These are phyloP conservation scores for Aromia moschata DNA, from an alignment of 2,888 invertebrate species.

Conservation along the genomic window DNA sequence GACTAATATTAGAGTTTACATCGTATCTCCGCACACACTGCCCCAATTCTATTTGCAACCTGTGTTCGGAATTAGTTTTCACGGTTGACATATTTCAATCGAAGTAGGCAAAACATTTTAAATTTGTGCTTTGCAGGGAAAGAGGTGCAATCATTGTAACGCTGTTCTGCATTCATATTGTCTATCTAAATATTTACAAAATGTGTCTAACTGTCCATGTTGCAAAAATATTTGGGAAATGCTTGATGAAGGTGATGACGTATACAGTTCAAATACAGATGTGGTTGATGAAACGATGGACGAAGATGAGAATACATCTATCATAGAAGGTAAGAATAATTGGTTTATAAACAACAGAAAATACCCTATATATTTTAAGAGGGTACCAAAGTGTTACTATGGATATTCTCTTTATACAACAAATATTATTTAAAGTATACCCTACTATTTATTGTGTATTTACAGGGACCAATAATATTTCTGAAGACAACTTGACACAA, in stretches of 20 bases:
- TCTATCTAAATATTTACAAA: slow-evolving; percentile 19
- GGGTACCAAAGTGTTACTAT: too few relatives aligned
- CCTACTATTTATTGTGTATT: too few relatives aligned
- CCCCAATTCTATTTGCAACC: slow-evolving; percentile 50
- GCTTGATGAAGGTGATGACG: background rate
- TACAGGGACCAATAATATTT: too few relatives aligned
- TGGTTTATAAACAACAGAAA: too few relatives aligned
- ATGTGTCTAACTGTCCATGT: slow-evolving; percentile 12
- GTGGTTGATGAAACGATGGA: too few relatives aligned
- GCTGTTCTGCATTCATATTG: slow-evolving; percentile 21
- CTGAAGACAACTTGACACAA: too few relatives aligned
- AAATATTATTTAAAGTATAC: too few relatives aligned
- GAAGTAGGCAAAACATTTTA: background rate
- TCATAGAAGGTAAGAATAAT: too few relatives aligned
- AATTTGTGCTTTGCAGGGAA: slow-evolving; percentile 3
- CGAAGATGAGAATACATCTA: too few relatives aligned
- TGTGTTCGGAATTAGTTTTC: slow-evolving; percentile 56
- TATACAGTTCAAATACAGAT: background rate
- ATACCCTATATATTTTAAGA: too few relatives aligned
- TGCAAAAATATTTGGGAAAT: slow-evolving; percentile 17
- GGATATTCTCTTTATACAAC: too few relatives aligned
- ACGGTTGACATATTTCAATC: slow-evolving; percentile 48
- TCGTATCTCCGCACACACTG: slow-evolving; percentile 50
- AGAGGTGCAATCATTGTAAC: slow-evolving; percentile 15
- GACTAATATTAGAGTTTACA: slow-evolving; percentile 54